Base-by-base conservation (phyloP, 1,140 invertebrate species). In the Geopemphigus sp. region DNA sequence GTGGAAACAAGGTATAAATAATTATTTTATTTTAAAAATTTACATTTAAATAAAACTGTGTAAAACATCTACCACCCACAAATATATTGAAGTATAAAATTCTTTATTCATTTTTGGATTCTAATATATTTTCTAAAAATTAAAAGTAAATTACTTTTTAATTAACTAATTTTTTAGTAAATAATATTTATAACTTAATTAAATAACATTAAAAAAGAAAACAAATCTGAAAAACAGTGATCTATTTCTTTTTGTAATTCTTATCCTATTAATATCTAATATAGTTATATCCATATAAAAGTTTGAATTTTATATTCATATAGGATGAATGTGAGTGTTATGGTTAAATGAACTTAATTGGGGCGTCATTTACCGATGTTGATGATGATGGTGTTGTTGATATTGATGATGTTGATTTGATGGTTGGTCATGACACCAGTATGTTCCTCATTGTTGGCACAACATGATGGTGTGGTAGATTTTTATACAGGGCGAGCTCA, bases 221-320 rank as follows among this genome's bases (percentile, higher is more conserved):
- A 26, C 50, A 68, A 50, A 11, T 4, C 17, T 1, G 5, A 54
- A n/a, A 72, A 26, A 54, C 17, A 32, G 12, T 39, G n/a, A 53
- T 54, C 26, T 54, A 50, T 50, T 53, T 70, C 15, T 70, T 72
- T 66, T 72, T 53, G 68, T 72, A 19, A 72, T 72, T 72, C 50
- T 72, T 72, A 54, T 59, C 72, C 72, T 45, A 57, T 59, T 59
- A 5, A 59, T 74, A 74, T 74, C 39, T 63, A 50, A 78, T 78
- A 63, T 78, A 78, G 63, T 76, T 61, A 29, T 63, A 72, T 54
- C 50, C 68, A 72, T 72, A 78, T 59, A 78, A 61, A 59, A 78
- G 74, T 78, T 57, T 78, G 74, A 78, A 78, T 78, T 78, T 78
- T 78, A 78, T 78, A 78, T 78, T 78, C 74, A 78, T 78, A 78